Percentiles rank a stretch among this genome's conserved stretches.
Evolutionary conservation across 2,797 vertebrate species (phyloP).

Genomic region (Schizopygopsis malacanthus): DNA sequence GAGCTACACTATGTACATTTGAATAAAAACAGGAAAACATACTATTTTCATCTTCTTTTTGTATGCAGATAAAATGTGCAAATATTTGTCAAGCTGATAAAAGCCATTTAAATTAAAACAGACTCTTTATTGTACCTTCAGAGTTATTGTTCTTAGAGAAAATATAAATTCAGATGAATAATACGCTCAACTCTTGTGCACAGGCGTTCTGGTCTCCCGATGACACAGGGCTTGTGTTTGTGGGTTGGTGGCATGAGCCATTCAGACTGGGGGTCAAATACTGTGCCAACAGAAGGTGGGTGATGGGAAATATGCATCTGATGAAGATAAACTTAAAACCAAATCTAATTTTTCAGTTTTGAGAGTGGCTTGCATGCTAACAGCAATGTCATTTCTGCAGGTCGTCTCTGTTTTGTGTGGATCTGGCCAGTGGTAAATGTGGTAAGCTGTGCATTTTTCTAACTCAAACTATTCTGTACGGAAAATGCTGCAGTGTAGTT

Average conservation of each 20-base stretch:
- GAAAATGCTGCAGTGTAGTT: neutral
- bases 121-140: neutral
- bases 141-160: neutral
- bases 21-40: too few relatives aligned
- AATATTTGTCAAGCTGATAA: neutral
- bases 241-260: constrained; percentile 90
- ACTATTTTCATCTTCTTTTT: neutral
- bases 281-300: constrained; percentile 91
- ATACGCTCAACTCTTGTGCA: constrained; percentile 20
- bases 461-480: neutral
- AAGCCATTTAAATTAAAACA: neutral
- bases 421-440: constrained; percentile 89
- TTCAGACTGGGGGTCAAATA: constrained; percentile 88
- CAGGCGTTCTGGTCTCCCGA: constrained; percentile 92
- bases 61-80: neutral
- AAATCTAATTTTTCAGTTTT: neutral
- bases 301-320: neutral
- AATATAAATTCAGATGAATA: neutral
- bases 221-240: constrained; percentile 89
- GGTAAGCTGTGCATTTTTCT: constrained; percentile 78
- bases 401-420: constrained; percentile 92
- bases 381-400: constrained; percentile 67
- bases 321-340: neutral
- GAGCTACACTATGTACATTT: too few relatives aligned
- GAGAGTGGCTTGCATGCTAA: neutral